Percentiles rank a stretch among this genome's conserved stretches.
These are phyloP conservation scores for Nasonovia ribisnigri DNA, from an alignment of 2,888 invertebrate species.

Conservation along the genomic window DNA sequence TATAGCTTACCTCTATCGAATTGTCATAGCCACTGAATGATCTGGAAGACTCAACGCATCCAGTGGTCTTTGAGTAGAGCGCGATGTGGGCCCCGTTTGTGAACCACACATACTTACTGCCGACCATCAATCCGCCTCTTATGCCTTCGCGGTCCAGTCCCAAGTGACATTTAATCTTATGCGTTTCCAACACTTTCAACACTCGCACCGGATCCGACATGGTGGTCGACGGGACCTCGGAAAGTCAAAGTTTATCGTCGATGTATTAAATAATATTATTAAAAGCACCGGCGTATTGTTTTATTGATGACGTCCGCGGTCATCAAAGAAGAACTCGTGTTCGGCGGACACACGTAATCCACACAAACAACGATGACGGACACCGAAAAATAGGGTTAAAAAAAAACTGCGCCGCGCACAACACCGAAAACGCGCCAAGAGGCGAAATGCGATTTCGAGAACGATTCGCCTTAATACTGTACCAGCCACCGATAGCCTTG, in stretches of 20 bases:
- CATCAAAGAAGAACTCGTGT: background rate
- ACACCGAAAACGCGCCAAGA: background rate
- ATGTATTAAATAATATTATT: background rate
- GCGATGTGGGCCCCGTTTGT: background rate
- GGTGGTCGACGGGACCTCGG: background rate
- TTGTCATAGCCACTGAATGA: background rate
- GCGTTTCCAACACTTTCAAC: background rate
- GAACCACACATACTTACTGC: constrained; percentile 32
- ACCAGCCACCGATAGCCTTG: no score
- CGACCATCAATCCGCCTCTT: background rate
- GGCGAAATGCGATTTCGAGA: background rate
- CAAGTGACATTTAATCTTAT: background rate
- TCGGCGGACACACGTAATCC: background rate
- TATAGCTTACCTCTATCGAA: constrained; percentile 22
- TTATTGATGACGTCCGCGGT: background rate
- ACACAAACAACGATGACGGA: background rate
- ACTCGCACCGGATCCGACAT: background rate
- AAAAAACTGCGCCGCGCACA: background rate
- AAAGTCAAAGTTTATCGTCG: background rate
- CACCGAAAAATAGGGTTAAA: background rate
- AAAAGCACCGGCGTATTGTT: background rate
- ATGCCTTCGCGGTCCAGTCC: background rate
- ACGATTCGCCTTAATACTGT: background rate
- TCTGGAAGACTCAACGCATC: background rate
- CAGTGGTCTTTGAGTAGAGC: constrained; percentile 38